Base-by-base conservation (phyloP, 2,113 vertebrate species). In the Sceloporus undulatus region DNA sequence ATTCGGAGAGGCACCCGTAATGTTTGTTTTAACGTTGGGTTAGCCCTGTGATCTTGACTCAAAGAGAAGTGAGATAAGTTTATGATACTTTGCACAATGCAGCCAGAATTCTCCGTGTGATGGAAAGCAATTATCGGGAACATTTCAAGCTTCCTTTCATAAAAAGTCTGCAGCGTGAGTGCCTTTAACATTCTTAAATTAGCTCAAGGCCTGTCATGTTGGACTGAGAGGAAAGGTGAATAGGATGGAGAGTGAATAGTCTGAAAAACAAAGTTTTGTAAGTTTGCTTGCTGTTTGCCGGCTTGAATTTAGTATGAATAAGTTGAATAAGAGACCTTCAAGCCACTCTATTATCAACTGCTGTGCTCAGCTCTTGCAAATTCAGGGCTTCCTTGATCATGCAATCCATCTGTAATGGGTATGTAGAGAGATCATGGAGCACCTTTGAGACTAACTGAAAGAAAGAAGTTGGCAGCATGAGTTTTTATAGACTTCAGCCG, bases 61-160 rank as follows among this genome's bases (percentile, higher is more conserved):
- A 91, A 94, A 94, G 90, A 73, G 27, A 81, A 85, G 65, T 68
- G 88, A 79, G 42, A 93, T 93, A 94, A 91, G 93, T 91, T 93
- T 93, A 93, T 16, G 9, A 79, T 71, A 87, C 80, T 91, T 91
- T 94, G 34, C 88, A 92, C 93, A 94, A 90, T 89, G 87, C 71
- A 91, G 87, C 87, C 89, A 76, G 7, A 78, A 94, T 90, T 93
- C 92, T 89, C 91, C 91, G 89, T 87, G 87, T 0, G 0, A 75
- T 29, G 40, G 9, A 78, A 86, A 85, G 88, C 92, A 91, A 92
- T 92, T 92, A 94, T 88, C 91, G 74, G 83, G 71, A 74, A 29
- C 1, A 2, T 77, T 87, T 90, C 77, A 85, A 75, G 73, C 87
- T 88, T 90, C 42, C 40, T 38, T 82, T 0, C 0, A 83, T 90